Conservation (phyloP, 2,113 vertebrate genomes). For the Sander lucioperca region DNA sequence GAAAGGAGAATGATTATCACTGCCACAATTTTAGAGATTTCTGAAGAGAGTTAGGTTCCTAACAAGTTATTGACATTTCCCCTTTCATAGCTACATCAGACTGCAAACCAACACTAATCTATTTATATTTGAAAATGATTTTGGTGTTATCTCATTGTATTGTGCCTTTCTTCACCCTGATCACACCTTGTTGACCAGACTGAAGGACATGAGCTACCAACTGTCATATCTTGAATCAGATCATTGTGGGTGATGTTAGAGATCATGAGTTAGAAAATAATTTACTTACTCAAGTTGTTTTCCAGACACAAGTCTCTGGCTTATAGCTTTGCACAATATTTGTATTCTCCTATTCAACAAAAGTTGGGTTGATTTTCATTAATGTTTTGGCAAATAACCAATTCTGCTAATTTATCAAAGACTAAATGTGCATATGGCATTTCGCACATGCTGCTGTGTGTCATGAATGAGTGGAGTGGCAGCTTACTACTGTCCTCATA, state of each 20-base stretch:
- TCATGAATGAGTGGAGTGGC: constrained; percentile 33
- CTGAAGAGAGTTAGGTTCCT: constrained; percentile 23
- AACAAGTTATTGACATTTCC: not conserved
- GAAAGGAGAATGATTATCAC: constrained; percentile 53
- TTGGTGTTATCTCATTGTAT: constrained; percentile 60
- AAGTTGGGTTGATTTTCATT: constrained; percentile 15
- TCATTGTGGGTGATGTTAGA: constrained; percentile 18
- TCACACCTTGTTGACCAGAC: constrained; percentile 41
- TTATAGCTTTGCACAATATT: constrained; percentile 48
- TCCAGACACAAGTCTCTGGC: not conserved
- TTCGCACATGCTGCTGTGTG: constrained; percentile 62
- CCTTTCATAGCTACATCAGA: constrained; percentile 27
- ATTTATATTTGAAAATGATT: constrained; percentile 53
- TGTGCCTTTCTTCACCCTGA: constrained; percentile 76
- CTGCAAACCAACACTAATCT: constrained; percentile 52
- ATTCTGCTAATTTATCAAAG: constrained; percentile 46
- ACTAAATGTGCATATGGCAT: constrained; percentile 43
- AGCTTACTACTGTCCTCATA: constrained; percentile 29
- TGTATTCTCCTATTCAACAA: not conserved
- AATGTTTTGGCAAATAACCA: constrained; percentile 13
- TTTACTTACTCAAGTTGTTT: constrained; percentile 11
- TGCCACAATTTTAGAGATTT: constrained; percentile 64
- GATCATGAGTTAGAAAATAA: constrained; percentile 3
- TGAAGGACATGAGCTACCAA: constrained; percentile 35
- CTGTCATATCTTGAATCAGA: constrained; percentile 10